Evolutionary conservation across 2,113 vertebrate species (phyloP).

Genomic region (Illadopsis cleaveri): DNA sequence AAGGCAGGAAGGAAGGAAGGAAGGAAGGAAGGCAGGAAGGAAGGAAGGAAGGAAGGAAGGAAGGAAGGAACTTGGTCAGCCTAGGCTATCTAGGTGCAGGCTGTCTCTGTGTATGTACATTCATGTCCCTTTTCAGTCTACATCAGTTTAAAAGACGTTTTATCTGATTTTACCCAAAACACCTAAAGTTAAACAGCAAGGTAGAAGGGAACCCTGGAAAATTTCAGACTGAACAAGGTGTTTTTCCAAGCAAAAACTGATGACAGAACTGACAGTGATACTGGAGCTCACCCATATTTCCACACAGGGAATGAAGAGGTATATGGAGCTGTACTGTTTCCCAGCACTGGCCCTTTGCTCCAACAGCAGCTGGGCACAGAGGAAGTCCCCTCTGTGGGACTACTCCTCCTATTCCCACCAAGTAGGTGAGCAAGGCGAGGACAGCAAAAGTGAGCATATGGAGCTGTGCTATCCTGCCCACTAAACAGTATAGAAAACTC

Average conservation of each 20-base stretch:
- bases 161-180: neutral
- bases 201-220: neutral
- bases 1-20: no score
- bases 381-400: neutral
- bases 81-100: neutral
- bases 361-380: neutral
- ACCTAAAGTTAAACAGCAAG: neutral
- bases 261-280: neutral
- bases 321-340: neutral
- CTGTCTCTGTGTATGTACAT: neutral
- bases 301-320: neutral
- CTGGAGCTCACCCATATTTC: neutral
- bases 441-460: rapidly evolving
- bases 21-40: neutral
- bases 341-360: neutral
- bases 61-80: neutral
- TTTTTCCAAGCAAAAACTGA: neutral
- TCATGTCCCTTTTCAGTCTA: neutral
- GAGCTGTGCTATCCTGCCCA: neutral
- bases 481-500: neutral
- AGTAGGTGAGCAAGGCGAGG: neutral
- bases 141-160: neutral
- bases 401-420: neutral
- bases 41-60: no score
- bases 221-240: neutral